Conservation (phyloP, 2,888 invertebrate genomes). For the Cerastis rubricosa region DNA sequence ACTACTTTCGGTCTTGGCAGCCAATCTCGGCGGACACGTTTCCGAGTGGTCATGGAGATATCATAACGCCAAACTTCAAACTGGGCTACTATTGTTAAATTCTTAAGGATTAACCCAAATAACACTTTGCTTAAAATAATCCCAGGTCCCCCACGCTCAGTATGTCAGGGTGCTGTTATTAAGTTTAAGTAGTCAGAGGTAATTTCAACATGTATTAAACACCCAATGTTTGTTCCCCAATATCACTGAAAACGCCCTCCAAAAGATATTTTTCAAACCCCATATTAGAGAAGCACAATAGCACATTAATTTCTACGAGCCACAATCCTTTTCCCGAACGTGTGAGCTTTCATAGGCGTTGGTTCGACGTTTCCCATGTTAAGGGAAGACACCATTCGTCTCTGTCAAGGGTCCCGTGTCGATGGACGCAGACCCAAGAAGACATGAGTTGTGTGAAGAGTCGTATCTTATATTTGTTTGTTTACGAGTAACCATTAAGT, state of each 20-base stretch:
- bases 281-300: too few species aligned
- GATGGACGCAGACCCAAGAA: not conserved
- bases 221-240: not conserved
- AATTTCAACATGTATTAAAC: not conserved
- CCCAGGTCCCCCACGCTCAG: not conserved
- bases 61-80: not conserved
- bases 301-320: conserved; percentile 10
- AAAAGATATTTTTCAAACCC: not conserved
- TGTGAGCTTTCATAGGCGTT: conserved; percentile 24
- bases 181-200: not conserved
- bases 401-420: conserved; percentile 42
- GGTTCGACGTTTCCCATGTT: conserved; percentile 30
- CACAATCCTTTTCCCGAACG: conserved; percentile 26
- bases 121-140: too few species aligned
- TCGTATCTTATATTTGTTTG: not conserved
- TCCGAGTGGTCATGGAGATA: too few species aligned
- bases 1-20: too few species aligned
- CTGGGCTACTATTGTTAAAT: not conserved
- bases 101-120: too few species aligned
- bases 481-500: not conserved
- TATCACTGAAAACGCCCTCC: not conserved
- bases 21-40: too few species aligned
- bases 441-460: not conserved
- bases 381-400: conserved; percentile 45
- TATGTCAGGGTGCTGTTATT: not conserved